A percentile compares a stretch with the other conserved stretches of the same genome.
phyloP scores from a whole-genome alignment of 1,140 invertebrate genomes.

The Argopecten irradians region DNA sequence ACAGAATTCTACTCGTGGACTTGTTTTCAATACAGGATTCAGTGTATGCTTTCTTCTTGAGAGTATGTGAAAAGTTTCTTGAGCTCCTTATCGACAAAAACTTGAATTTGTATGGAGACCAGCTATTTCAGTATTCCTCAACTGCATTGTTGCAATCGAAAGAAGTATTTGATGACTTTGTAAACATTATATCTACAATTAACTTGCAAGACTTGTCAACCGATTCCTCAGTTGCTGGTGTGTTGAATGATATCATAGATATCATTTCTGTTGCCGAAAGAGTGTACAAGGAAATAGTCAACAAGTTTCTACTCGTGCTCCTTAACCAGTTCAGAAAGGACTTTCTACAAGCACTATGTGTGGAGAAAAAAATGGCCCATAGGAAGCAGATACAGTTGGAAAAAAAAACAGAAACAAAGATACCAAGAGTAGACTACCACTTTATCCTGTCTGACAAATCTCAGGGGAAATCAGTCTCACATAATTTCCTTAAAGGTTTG shows the following conservation, averaged over 20 bases:
- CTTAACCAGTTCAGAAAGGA: constrained; percentile 37
- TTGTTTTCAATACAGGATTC: no score
- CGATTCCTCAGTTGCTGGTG: background rate
- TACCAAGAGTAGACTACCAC: background rate
- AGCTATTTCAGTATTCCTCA: background rate
- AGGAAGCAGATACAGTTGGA: constrained; percentile 30
- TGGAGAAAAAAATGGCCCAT: constrained; percentile 37
- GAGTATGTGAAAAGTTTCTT: constrained; percentile 21
- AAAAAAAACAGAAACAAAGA: background rate
- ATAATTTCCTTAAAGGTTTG: background rate
- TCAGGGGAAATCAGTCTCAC: background rate
- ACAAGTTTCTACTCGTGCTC: background rate
- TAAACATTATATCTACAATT: background rate
- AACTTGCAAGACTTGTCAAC: background rate
- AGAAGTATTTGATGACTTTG: background rate
- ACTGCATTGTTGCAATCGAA: background rate
- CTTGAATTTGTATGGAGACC: constrained; percentile 29
- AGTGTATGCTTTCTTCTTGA: background rate
- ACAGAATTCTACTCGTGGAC: no score
- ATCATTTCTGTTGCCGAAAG: background rate
- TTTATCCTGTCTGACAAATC: background rate
- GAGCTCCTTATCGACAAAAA: constrained; percentile 15
- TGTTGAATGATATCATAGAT: no score
- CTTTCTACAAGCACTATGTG: background rate
- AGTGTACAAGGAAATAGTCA: constrained; percentile 33